Percentiles rank a stretch among this genome's conserved stretches.
phyloP scores from a whole-genome alignment of 2,888 invertebrate species.

The Heterodera filipjevi region DNA sequence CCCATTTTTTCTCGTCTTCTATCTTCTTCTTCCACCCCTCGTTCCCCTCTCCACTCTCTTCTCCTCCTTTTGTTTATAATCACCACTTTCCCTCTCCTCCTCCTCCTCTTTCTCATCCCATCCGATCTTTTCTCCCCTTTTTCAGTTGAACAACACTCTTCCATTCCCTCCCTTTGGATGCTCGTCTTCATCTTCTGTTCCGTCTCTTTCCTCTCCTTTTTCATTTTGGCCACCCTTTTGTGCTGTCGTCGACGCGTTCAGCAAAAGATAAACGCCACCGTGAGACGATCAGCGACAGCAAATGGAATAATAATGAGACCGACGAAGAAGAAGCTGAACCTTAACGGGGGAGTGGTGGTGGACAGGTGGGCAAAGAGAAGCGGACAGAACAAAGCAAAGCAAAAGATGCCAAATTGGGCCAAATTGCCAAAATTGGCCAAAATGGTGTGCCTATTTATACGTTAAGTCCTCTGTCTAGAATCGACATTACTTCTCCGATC shows the following conservation, averaged over 20 bases:
- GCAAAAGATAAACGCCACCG: constrained; percentile 10
- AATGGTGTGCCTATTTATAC: background rate
- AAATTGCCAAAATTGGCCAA: background rate
- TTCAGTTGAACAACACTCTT: constrained; percentile 25
- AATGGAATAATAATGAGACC: constrained; percentile 30
- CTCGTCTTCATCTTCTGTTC: constrained; percentile 20
- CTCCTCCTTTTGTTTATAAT: constrained; percentile 3
- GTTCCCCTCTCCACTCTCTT: background rate
- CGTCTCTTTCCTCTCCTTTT: constrained; percentile 23
- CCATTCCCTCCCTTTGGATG: constrained; percentile 1
- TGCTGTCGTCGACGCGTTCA: constrained; percentile 31
- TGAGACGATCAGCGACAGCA: background rate
- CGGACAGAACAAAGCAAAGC: background rate
- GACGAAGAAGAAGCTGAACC: constrained; percentile 15
- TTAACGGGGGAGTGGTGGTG: constrained; percentile 31
- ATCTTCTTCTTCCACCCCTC: background rate
- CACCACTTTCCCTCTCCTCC: background rate
- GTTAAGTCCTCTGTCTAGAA: background rate
- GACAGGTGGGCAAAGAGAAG: constrained; percentile 24
- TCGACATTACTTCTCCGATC: constrained; percentile 5
- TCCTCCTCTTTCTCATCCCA: background rate
- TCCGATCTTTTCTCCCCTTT: background rate
- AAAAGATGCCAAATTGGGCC: background rate
- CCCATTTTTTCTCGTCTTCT: background rate
- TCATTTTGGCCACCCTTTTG: constrained; percentile 22